Evolutionary conservation across 2,888 invertebrate species (phyloP), one percentile per base, ranked within the genome.

Genomic region (Callimorpha dominula): DNA sequence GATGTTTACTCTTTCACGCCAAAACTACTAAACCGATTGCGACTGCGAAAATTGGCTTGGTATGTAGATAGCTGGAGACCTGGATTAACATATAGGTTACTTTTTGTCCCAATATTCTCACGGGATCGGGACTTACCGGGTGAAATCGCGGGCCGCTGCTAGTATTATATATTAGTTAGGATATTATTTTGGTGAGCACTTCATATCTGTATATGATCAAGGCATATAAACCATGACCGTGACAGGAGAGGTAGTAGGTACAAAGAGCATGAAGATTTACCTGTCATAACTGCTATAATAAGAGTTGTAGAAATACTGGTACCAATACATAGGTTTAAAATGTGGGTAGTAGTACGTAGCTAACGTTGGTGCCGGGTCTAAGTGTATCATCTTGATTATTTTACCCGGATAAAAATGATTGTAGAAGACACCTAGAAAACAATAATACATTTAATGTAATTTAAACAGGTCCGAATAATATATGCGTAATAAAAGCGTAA

Each of bases 391-490:
- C 87, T 78, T 96, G 86, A 80, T 88, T 86, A 88, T 96, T 92
- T 88, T 95, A 91, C 71, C 96, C 82, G 88, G 96, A 92, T 85
- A 96, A 71, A 92, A 91, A 89, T 81, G 82, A 70, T 93, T 90
- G 81, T 91, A 94, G 49, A 89, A 81, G 5, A 87, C 73, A 65
- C 92, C 94, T 94, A 46, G 17, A 52, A 69, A 49, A 70, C 5
- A 63, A 52, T 1, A 43, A 46, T 8, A 52, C 46, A 40, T 54
- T 43, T 57, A 68, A 42, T 40, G 12, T 17, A 57, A 42, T 17
- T 31, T n/a, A 42, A 17, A 67, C 11, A 54, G 4, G 8, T 66
- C 7, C 9, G 40, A 15, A 31, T 7, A 40, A 31, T 31, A 1
- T 31, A 31, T 31, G 31, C 31, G 2, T 31, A 31, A 31, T 31